Conservation (phyloP, 2,113 vertebrate species). For the Chroicocephalus ridibundus region DNA sequence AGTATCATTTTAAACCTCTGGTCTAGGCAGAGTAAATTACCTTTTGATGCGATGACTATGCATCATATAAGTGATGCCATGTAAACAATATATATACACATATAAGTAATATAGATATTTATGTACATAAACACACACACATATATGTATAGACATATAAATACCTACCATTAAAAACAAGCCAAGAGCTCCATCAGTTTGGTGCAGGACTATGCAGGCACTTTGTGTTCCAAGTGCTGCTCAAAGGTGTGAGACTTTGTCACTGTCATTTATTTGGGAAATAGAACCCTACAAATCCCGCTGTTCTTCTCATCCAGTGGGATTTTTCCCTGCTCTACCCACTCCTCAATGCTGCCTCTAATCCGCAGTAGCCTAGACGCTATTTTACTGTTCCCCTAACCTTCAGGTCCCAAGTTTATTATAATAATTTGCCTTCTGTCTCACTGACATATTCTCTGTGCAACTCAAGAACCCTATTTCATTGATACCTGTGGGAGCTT, state of each 20-base stretch:
- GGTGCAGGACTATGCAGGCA: not conserved
- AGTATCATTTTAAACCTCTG: not conserved
- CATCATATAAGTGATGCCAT: not conserved
- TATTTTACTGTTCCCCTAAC: not conserved
- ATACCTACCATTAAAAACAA: not conserved
- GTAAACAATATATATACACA: not conserved
- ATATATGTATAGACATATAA: not conserved
- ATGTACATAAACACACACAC: not conserved
- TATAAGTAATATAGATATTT: not conserved
- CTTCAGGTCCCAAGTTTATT: not conserved
- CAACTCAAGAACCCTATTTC: not conserved
- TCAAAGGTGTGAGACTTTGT: not conserved
- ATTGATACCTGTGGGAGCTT: not conserved
- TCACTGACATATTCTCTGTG: not conserved
- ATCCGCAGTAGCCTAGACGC: not conserved
- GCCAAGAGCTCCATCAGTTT: not conserved
- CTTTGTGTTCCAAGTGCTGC: not conserved
- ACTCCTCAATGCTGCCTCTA: not conserved
- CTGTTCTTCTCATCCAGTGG: not conserved
- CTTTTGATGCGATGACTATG: not conserved
- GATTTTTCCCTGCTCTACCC: not conserved
- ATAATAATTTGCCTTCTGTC: conserved; percentile 30
- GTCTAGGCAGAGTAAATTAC: not conserved
- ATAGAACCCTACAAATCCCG: not conserved
- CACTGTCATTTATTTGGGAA: conserved; percentile 6